Evolutionary conservation across 2,797 vertebrate genomes (phyloP).

Genomic region (Picus viridis): DNA sequence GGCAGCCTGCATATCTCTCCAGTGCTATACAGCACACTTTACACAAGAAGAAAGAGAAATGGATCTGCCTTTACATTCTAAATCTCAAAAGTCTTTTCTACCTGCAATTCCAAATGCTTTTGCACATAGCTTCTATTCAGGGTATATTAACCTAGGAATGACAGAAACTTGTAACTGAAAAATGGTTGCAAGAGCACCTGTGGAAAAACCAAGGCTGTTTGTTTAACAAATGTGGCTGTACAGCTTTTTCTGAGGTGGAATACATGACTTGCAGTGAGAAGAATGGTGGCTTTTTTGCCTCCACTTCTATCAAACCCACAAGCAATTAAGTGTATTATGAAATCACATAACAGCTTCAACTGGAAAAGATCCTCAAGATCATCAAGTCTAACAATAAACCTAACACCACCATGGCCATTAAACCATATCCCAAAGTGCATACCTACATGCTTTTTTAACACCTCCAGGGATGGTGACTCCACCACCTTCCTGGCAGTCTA

Average conservation of each 20-base stretch:
- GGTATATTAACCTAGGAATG: not conserved
- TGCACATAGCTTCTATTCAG: not conserved
- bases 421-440: too few species aligned
- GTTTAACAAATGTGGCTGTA: not conserved
- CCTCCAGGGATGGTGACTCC: too few species aligned
- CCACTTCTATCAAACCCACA: not conserved
- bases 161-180: not conserved
- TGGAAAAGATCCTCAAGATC: too few species aligned
- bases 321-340: not conserved
- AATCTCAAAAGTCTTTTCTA: not conserved
- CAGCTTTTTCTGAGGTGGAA: not conserved
- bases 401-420: too few species aligned
- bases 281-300: not conserved
- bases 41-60: not conserved
- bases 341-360: too few species aligned
- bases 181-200: not conserved
- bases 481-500: too few species aligned
- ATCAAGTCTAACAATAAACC: too few species aligned
- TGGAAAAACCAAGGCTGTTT: not conserved
- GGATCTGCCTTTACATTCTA: not conserved
- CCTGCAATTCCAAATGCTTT: not conserved
- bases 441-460: too few species aligned
- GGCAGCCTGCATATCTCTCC: not conserved
- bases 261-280: not conserved
- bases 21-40: not conserved